Evolutionary conservation across 2,888 invertebrate species (phyloP).

Genomic region (Meiosimyza platycephala): DNA sequence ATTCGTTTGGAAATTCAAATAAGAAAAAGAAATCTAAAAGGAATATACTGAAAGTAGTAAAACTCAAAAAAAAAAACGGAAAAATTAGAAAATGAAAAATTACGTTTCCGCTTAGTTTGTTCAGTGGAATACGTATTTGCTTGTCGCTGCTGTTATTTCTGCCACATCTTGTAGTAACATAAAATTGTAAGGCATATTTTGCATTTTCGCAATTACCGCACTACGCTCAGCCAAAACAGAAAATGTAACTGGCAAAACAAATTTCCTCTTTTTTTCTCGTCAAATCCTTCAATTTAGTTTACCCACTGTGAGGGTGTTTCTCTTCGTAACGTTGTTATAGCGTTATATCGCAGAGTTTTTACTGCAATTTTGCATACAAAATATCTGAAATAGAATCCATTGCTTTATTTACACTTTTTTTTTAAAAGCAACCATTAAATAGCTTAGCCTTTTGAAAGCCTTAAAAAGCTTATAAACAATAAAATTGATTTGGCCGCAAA

Average conservation of each 20-base stretch:
- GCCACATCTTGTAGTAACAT: conserved; percentile 14
- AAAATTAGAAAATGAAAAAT: conserved; percentile 13
- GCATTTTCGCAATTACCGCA: conserved; percentile 21
- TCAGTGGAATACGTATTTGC: conserved; percentile 7
- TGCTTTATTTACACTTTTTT: no score
- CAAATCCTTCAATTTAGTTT: no score
- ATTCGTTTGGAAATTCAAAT: background rate
- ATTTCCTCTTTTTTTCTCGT: background rate
- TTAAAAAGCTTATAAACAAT: no score
- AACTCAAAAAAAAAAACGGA: background rate
- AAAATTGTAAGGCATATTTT: background rate
- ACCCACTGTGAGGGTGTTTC: no score
- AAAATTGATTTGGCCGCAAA: no score
- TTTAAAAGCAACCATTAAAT: no score
- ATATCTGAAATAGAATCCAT: no score
- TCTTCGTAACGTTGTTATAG: no score
- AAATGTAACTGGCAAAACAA: background rate
- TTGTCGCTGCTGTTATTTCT: background rate
- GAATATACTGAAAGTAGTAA: no score
- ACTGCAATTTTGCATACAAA: no score
- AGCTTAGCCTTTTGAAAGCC: no score
- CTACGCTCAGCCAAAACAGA: background rate
- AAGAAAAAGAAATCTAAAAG: background rate
- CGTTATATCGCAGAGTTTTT: no score
- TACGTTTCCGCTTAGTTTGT: conserved; percentile 18